Evolutionary conservation across 1,140 invertebrate genomes (phyloP).

Genomic region (Papilio polyxenes): DNA sequence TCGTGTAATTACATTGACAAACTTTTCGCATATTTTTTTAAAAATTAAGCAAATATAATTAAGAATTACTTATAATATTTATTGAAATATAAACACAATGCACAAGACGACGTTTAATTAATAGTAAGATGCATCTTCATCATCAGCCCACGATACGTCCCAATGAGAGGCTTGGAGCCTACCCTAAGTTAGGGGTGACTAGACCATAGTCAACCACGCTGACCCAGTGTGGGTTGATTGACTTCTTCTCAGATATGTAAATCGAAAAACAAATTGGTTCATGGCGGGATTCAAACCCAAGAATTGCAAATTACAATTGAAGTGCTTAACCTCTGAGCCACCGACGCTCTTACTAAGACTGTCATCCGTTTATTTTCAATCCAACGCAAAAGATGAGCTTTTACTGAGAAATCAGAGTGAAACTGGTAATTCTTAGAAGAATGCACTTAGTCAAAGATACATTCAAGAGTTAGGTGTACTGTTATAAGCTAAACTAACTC

Average conservation of each 20-base stretch:
- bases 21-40: background rate
- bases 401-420: conserved; percentile 15
- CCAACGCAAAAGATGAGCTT: background rate
- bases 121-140: background rate
- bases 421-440: background rate
- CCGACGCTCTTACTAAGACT: background rate
- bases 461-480: background rate
- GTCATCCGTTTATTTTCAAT: conserved; percentile 5
- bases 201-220: no score
- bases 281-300: no score
- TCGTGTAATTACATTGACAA: background rate
- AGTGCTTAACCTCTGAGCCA: no score
- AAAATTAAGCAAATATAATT: background rate
- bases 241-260: no score
- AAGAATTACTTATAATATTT: background rate
- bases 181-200: no score
- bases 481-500: background rate
- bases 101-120: background rate
- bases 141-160: no score
- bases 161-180: no score
- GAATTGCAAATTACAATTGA: no score
- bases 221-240: no score
- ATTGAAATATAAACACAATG: background rate
- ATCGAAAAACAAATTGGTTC: no score
- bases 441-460: conserved; percentile 9